Conservation (phyloP, 2,797 vertebrate genomes). For the Falco cherrug region DNA sequence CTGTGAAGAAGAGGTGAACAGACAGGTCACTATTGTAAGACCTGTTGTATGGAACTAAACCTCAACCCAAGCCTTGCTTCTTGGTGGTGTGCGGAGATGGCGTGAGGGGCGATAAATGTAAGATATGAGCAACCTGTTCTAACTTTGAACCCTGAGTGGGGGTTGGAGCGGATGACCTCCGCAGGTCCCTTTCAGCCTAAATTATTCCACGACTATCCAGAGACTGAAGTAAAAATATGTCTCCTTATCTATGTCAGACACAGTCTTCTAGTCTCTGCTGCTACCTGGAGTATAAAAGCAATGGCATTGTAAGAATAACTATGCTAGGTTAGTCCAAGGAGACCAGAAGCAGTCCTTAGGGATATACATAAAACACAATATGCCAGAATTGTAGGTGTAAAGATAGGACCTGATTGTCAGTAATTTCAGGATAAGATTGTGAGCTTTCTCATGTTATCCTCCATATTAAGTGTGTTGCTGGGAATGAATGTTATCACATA, state of each 20-base stretch:
- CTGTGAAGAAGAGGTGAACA: background rate
- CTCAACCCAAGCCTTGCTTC: background rate
- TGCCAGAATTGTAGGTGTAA: background rate
- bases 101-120: background rate
- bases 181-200: background rate
- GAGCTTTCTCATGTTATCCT: background rate
- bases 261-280: background rate
- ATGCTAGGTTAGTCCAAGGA: conserved; percentile 23
- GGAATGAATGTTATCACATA: background rate
- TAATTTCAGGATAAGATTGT: background rate
- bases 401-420: background rate
- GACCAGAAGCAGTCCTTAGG: background rate
- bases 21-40: background rate
- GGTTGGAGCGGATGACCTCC: background rate
- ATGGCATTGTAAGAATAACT: background rate
- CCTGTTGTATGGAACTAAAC: background rate
- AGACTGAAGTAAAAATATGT: conserved; percentile 33
- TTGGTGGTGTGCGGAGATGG: background rate
- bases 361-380: background rate
- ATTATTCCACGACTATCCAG: background rate
- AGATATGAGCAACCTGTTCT: background rate
- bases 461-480: background rate
- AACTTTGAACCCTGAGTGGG: background rate
- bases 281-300: background rate
- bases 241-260: conserved; percentile 30